A percentile compares a stretch with the other conserved stretches of the same genome.
Conservation (phyloP, 2,888 invertebrate genomes). For the Cataglyphis altisquamis region DNA sequence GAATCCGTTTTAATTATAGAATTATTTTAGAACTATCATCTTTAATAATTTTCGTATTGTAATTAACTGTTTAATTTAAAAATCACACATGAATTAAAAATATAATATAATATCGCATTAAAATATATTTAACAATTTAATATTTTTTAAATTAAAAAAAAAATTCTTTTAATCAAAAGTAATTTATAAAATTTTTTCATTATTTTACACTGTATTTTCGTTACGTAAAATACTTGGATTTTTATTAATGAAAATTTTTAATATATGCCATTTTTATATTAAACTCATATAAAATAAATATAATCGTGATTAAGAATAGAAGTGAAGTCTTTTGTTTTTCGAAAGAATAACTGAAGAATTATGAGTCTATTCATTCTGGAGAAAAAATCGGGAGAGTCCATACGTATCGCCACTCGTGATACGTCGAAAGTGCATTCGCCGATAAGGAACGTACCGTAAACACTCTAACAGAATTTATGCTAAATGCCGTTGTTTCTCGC, state of each 20-base stretch:
- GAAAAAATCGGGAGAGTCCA: background rate
- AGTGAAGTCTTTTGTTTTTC: background rate
- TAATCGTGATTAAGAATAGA: background rate
- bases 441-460: slow-evolving; percentile 69
- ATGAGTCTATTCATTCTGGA: background rate
- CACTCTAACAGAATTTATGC: slow-evolving; percentile 39
- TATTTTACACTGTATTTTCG: no score
- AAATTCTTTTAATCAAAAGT: background rate
- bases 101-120: no score
- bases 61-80: background rate
- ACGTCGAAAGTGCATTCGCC: slow-evolving; percentile 57
- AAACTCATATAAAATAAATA: background rate
- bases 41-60: background rate
- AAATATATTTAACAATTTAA: no score
- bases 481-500: slow-evolving; percentile 58
- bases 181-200: background rate
- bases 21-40: background rate
- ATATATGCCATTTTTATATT: background rate
- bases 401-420: background rate
- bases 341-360: background rate
- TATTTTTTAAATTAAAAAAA: no score
- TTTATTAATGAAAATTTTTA: background rate
- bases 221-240: background rate
- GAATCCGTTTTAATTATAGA: background rate
- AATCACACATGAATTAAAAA: no score